Evolutionary conservation across 2,797 vertebrate genomes (phyloP).

Genomic region (Discoglossus pictus): DNA sequence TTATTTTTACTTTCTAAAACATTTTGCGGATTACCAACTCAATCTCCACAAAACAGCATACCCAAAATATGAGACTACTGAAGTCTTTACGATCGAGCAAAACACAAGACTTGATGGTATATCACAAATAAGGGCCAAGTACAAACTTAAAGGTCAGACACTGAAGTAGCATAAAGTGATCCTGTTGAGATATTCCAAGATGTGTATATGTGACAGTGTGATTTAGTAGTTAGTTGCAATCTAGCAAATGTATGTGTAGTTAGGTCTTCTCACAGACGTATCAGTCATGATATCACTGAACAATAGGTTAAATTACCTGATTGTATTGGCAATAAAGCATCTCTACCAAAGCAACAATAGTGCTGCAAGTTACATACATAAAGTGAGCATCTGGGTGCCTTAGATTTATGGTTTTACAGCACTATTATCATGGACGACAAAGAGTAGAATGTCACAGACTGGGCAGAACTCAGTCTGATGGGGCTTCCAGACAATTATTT

Average conservation of each 20-base stretch:
- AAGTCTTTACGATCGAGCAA: no score
- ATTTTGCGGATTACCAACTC: no score
- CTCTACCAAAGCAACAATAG: neutral
- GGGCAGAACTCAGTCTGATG: no score
- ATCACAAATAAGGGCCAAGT: constrained; percentile 28
- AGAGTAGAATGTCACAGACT: neutral
- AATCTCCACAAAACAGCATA: no score
- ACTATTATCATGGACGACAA: no score
- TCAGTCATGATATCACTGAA: constrained; percentile 5
- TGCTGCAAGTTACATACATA: neutral
- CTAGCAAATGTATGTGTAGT: neutral
- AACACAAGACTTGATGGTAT: constrained; percentile 19
- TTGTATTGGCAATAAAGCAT: neutral
- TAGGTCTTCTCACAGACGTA: neutral
- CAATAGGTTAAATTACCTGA: constrained; percentile 23
- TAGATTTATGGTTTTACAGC: constrained; percentile 12
- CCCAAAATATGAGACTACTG: constrained; percentile 15
- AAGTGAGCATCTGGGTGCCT: neutral
- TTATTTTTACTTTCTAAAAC: no score
- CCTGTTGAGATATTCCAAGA: constrained; percentile 25
- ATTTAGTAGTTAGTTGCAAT: constrained; percentile 20
- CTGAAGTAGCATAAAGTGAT: constrained; percentile 39
- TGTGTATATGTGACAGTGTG: constrained; percentile 22
- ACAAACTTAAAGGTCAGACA: constrained; percentile 34
- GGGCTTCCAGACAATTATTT: no score